Conservation (phyloP, 2,113 vertebrate species). For the Embiotoca jacksoni region DNA sequence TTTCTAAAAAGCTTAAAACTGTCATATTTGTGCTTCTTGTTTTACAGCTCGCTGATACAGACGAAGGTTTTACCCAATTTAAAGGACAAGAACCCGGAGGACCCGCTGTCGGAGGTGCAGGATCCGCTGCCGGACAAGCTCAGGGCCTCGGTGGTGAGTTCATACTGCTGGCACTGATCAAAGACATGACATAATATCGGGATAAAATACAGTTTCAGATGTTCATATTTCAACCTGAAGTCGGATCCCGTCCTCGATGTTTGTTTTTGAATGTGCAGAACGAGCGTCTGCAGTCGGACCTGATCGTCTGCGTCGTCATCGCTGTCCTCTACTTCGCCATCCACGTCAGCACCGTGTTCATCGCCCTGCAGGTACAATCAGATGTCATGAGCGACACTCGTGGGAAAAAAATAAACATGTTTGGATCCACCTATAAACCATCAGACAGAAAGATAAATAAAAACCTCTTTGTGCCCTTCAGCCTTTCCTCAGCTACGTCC, state of each 20-base stretch:
- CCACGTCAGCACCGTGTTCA: slow-evolving; percentile 98
- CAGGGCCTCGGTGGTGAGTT: slow-evolving; percentile 94
- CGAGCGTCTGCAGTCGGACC: slow-evolving; percentile 95
- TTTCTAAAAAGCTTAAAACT: too few relatives aligned
- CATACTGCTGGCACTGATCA: neutral
- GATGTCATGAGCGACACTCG: neutral
- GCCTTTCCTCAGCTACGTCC: slow-evolving; percentile 96
- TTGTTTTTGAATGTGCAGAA: slow-evolving; percentile 82
- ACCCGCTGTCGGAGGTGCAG: slow-evolving; percentile 96
- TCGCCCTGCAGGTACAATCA: slow-evolving; percentile 91
- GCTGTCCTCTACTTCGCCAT: slow-evolving; percentile 98
- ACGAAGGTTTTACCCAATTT: slow-evolving; percentile 94
- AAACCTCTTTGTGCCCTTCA: slow-evolving; percentile 58
- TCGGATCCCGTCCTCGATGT: neutral
- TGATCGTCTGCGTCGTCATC: slow-evolving; percentile 94
- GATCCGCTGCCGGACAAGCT: slow-evolving; percentile 98
- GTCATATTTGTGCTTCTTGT: neutral
- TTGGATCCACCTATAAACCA: neutral
- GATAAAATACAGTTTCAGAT: too few relatives aligned
- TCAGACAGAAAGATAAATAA: neutral
- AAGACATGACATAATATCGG: too few relatives aligned
- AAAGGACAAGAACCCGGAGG: slow-evolving; percentile 97
- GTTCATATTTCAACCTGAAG: too few relatives aligned
- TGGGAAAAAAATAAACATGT: too few relatives aligned
- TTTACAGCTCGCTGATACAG: slow-evolving; percentile 92